Base-by-base conservation (phyloP, 2,888 invertebrate genomes). In the Nomada flava region DNA sequence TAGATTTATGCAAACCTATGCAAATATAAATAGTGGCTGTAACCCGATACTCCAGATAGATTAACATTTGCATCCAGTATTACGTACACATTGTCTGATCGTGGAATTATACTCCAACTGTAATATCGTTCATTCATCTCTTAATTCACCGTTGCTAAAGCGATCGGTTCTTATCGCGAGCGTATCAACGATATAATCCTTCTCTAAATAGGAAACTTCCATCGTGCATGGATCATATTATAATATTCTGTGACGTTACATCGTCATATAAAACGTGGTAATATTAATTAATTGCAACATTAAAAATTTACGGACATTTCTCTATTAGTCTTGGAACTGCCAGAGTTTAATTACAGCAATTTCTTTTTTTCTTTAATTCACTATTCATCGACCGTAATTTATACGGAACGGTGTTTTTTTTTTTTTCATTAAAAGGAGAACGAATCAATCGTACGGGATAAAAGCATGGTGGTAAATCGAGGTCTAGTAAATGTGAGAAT, bases 401-500 rank as follows among this genome's bases (percentile, higher is more conserved):
- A 29, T 29, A 29, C 29, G 29, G 29, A 29, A 29, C 5, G 7
- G 7, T 29, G 29, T 29, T 5, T 5, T 29, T 5, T 5, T 29
- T 7, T 36, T 36, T 36, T 36, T 11, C 20, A 53, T 7, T 0
- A 18, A 42, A 3, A 20, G 5, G 18, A 50, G 50, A 9, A 59
- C 23, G 29, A 29, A 36, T 36, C 36, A 36, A 36, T 36, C 36
- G 36, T 36, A 7, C 36, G 36, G 36, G 36, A 36, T 36, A 7
- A 36, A 36, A 36, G 36, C 0, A 36, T 36, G 36, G 36, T 29
- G 53, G 7, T 20, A 65, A 64, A n/a, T 42, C 36, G 11, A 20
- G n/a, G 10, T 84, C 52, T 87, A 85, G 80, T 86, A 87, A 91
- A 89, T 68, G 82, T 83, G 86, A 87, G 80, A 88, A 86, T 91